Evolutionary conservation across 2,797 vertebrate genomes (phyloP), one percentile per base, ranked within the genome.

Genomic region (Menidia menidia): DNA sequence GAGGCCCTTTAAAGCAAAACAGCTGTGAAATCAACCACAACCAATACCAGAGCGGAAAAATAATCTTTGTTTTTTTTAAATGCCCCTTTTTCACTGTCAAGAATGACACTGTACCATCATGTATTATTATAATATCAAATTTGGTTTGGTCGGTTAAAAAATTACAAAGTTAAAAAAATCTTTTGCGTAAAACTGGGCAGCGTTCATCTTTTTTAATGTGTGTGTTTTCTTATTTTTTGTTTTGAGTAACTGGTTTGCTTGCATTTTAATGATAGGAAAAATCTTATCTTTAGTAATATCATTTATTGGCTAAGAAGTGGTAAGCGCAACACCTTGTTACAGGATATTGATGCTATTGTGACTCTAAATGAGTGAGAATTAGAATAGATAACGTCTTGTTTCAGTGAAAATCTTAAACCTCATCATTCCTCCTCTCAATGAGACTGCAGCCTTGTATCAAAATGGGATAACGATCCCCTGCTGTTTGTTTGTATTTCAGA

Each of bases 401-500:
- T 85, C 63, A 63, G 81, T 68, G 73, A 69, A 80, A 75, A 50
- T 82, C 32, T 64, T 81, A 80, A 90, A 84, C 59, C 73, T 31
- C 58, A 73, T 83, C 51, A 91, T 89, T 74, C 73, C 72, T 88
- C 84, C 81, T 81, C 83, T 75, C 83, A 89, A 90, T 88, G 87
- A 90, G 90, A 88, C 82, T 81, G 84, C 74, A 60, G 73, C 68
- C 79, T 80, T 42, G 73, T 68, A 83, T 91, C 83, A 62, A 83
- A 87, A 87, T 74, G 82, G 85, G 85, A 87, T 89, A 89, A 89
- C 60, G 72, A 85, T 75, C 89, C 80, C 94, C 92, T 81, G 92
- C 92, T 94, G 92, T 90, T 93, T 94, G 89, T 91, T 92, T 92
- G 89, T 91, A 89, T 92, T 92, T 83, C 75, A 77, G 78, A 90